phyloP scores from a whole-genome alignment of 2,888 invertebrate species.

The Apamea crenata region DNA sequence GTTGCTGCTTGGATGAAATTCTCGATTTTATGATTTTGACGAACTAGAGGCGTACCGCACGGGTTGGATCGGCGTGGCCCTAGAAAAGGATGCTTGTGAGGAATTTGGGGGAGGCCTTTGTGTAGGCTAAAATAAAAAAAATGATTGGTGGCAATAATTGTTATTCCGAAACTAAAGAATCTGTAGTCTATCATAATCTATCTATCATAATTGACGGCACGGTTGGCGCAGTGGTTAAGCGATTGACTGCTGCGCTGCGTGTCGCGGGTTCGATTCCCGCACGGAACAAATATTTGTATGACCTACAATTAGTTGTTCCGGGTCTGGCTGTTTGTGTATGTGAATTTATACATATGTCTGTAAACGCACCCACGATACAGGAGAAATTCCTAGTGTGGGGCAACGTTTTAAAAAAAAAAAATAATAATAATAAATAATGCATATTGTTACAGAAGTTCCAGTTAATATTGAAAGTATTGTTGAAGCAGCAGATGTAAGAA shows the following conservation, averaged over 20 bases:
- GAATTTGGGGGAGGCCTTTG: neutral
- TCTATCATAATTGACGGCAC: too few species aligned
- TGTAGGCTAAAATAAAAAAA: neutral
- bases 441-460: constrained; percentile 72
- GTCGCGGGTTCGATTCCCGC: too few species aligned
- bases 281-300: too few species aligned
- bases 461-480: constrained; percentile 74
- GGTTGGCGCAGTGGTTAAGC: too few species aligned
- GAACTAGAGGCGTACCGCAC: neutral
- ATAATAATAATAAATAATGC: too few species aligned
- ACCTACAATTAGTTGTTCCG: too few species aligned
- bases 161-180: neutral
- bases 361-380: too few species aligned
- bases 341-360: too few species aligned
- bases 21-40: neutral
- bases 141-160: neutral
- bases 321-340: too few species aligned
- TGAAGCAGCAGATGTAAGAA: constrained; percentile 71
- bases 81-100: neutral
- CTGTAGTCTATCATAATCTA: neutral
- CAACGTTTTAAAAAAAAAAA: too few species aligned
- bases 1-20: neutral
- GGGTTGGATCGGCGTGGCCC: neutral
- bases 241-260: too few species aligned
- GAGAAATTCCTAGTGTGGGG: too few species aligned